Evolutionary conservation across 2,888 invertebrate genomes (phyloP).

Genomic region (Anthophora plumipes): DNA sequence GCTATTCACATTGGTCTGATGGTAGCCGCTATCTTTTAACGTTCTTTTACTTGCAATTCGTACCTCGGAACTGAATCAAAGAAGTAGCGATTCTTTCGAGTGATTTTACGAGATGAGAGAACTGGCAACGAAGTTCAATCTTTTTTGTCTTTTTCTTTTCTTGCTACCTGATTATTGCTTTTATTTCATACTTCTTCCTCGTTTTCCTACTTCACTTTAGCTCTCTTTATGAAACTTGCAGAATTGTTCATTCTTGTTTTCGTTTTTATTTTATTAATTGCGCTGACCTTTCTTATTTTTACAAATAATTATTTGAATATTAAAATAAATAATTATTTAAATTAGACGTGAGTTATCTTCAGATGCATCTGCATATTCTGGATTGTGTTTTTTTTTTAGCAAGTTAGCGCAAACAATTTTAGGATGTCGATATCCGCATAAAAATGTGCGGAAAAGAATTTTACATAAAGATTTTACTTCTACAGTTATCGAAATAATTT

Average conservation of each 20-base stretch:
- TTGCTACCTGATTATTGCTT: too few relatives aligned
- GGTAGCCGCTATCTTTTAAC: slow-evolving; percentile 38
- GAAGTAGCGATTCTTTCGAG: slow-evolving; percentile 54
- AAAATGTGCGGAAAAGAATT: neutral
- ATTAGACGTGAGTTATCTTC: slow-evolving; percentile 66
- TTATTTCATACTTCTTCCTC: too few relatives aligned
- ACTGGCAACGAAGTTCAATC: slow-evolving; percentile 32
- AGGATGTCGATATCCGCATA: slow-evolving; percentile 35
- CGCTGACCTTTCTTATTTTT: neutral
- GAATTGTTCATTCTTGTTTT: too few relatives aligned
- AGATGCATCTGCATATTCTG: slow-evolving; percentile 54
- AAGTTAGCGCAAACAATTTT: slow-evolving; percentile 43
- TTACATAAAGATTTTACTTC: neutral
- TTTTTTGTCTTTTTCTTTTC: too few relatives aligned
- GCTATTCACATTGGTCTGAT: slow-evolving; percentile 37
- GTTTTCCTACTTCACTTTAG: neutral
- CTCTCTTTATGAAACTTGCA: too few relatives aligned
- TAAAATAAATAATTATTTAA: too few relatives aligned
- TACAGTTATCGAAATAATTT: too few relatives aligned
- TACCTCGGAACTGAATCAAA: slow-evolving; percentile 50
- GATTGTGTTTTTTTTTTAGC: slow-evolving; percentile 42
- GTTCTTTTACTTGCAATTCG: slow-evolving; percentile 42
- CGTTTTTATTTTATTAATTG: neutral
- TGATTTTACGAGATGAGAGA: slow-evolving; percentile 41
- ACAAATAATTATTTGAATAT: too few relatives aligned